Percentiles rank a stretch among this genome's conserved stretches.
These are phyloP conservation scores for Astyanax mexicanus DNA, from an alignment of 2,797 vertebrate species.

Conservation along the genomic window DNA sequence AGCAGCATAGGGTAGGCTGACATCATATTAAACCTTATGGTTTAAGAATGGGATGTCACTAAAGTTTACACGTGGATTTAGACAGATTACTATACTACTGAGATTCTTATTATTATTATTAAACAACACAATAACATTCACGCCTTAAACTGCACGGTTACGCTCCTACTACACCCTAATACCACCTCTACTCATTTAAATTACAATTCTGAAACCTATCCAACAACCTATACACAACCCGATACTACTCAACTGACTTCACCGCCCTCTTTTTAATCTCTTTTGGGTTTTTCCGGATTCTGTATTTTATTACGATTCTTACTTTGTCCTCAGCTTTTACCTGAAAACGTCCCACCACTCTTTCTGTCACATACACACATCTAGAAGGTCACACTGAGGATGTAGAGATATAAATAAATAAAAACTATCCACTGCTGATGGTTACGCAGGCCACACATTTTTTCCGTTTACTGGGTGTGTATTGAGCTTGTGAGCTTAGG, in stretches of 20 bases:
- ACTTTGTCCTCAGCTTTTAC: neutral
- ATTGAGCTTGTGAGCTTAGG: slow-evolving; percentile 36
- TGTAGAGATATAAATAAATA: slow-evolving; percentile 48
- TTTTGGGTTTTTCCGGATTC: slow-evolving; percentile 26
- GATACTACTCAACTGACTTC: neutral
- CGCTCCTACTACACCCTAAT: slow-evolving; percentile 22
- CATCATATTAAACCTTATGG: too few relatives aligned
- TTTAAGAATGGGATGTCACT: too few relatives aligned
- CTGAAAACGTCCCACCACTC: neutral
- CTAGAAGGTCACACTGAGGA: slow-evolving; percentile 53
- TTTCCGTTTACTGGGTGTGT: slow-evolving; percentile 44
- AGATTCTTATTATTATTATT: too few relatives aligned
- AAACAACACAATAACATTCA: too few relatives aligned
- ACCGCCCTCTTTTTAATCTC: neutral
- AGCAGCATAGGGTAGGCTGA: too few relatives aligned
- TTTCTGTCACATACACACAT: slow-evolving; percentile 32
- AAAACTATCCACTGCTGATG: slow-evolving; percentile 49
- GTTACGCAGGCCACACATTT: slow-evolving; percentile 44
- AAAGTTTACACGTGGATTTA: too few relatives aligned
- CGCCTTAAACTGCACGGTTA: too few relatives aligned
- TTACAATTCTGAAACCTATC: neutral
- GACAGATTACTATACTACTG: too few relatives aligned
- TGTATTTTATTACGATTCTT: neutral
- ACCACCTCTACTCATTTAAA: slow-evolving; percentile 4
- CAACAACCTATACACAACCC: neutral